Conservation (phyloP, 2,113 vertebrate species). For the Conger conger region DNA sequence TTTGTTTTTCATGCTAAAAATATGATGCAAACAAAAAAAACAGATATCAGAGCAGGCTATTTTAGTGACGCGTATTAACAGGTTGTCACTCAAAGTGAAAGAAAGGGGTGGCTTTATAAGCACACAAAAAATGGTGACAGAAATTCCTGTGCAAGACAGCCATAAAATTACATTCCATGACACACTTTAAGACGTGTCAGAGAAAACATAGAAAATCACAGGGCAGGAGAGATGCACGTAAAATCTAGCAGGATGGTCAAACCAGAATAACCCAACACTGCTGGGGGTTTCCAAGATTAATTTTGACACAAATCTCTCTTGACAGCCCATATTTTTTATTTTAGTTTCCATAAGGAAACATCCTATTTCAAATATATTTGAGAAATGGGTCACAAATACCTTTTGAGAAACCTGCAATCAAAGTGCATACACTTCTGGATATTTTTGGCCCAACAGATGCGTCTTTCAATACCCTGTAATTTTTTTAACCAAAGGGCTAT, state of each 20-base stretch:
- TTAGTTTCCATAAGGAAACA: too few relatives aligned
- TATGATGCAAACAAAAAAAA: not conserved
- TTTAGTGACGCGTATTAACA: not conserved
- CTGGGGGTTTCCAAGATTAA: too few relatives aligned
- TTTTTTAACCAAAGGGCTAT: too few relatives aligned
- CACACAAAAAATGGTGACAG: not conserved
- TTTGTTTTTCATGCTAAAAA: not conserved
- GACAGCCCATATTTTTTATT: too few relatives aligned
- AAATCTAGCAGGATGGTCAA: not conserved
- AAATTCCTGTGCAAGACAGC: not conserved
- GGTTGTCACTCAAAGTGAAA: not conserved
- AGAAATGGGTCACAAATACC: too few relatives aligned
- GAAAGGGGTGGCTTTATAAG: not conserved
- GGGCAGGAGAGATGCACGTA: not conserved
- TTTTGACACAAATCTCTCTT: too few relatives aligned
- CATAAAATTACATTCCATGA: not conserved
- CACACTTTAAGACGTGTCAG: not conserved
- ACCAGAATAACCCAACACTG: not conserved
- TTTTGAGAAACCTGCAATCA: not conserved
- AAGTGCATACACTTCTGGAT: not conserved
- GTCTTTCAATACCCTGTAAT: too few relatives aligned
- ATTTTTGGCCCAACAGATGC: too few relatives aligned
- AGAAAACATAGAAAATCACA: not conserved
- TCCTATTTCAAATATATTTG: too few relatives aligned
- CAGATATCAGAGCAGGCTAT: not conserved